Base-by-base conservation (phyloP, 2,888 invertebrate species). In the Microctonus hyperodae region DNA sequence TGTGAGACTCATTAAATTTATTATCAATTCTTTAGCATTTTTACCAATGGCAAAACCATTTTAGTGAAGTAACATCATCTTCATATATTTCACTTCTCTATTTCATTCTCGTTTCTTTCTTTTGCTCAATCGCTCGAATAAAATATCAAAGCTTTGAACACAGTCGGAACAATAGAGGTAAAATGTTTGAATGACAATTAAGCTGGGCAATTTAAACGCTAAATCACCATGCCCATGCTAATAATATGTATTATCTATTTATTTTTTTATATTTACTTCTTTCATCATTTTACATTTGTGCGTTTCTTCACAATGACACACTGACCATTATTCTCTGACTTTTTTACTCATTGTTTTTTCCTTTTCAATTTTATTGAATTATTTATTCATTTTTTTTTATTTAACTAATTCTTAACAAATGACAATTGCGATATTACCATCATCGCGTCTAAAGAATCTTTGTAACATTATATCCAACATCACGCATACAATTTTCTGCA, bases 121-220 rank as follows among this genome's bases (percentile, higher is more conserved):
- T 11, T 22, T 16, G 1, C 33, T 51, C 48, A 62, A 53, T 22
- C 37, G 62, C 53, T 23, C n/a, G 28, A 16, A 33, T 37, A 28
- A 74, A 76, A 77, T 73, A 76, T 72, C 75, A 70, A 76, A 76
- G 77, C 77, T 76, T 77, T 80, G 79, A 81, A 81, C 81, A 81
- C 81, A 81, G 75, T 79, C 69, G 75, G 76, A 76, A 75, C 73
- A 73, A 66, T 60, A 57, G 58, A 64, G 67, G 69, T 63, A 57
- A 35, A 64, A 51, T 69, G 35, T 53, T 51, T 66, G 66, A 9
- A 69, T 62, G 57, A 65, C 67, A 56, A 69, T 67, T 37, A 62
- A 37, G 56, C 55, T 55, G 33, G 33, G 16, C 31, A 31, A 33
- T 25, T 28, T 16, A 10, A 33, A 28, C n/a, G 28, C n/a, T 55